These are phyloP conservation scores for Chiroxiphia lanceolata DNA, from an alignment of 2,797 vertebrate species.

Conservation along the genomic window DNA sequence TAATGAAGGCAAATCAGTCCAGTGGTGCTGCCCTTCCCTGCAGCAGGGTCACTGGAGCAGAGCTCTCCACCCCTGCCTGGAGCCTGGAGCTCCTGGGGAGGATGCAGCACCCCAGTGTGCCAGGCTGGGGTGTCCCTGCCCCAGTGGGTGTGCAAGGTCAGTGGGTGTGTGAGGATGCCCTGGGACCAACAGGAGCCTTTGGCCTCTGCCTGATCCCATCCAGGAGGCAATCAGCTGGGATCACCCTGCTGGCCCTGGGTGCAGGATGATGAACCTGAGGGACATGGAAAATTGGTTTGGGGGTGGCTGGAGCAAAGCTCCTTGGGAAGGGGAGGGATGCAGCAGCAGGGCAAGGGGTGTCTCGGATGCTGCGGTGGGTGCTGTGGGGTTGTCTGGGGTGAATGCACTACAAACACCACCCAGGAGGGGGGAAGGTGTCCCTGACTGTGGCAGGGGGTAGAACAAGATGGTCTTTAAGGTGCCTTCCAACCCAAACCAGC, in stretches of 20 bases:
- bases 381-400: not conserved
- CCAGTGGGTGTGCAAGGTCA: rapidly evolving
- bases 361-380: not conserved
- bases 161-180: not conserved
- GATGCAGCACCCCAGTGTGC: rapidly evolving
- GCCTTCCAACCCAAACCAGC: not conserved
- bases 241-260: rapidly evolving
- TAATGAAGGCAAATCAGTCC: constrained; percentile 3
- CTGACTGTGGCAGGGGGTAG: not conserved
- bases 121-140: not conserved
- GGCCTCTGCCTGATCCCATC: not conserved
- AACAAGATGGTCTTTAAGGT: not conserved
- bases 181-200: not conserved
- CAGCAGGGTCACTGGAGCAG: not conserved
- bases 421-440: not conserved
- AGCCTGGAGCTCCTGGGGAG: rapidly evolving
- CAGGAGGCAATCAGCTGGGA: not conserved
- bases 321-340: not conserved
- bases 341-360: not conserved
- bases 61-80: not conserved
- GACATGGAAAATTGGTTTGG: rapidly evolving
- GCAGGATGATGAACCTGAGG: not conserved
- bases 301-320: rapidly evolving
- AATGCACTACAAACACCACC: not conserved
- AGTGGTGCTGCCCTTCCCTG: not conserved